Evolutionary conservation across 2,797 vertebrate species (phyloP), one percentile per base, ranked within the genome.

Genomic region (Fistularia commersonii): DNA sequence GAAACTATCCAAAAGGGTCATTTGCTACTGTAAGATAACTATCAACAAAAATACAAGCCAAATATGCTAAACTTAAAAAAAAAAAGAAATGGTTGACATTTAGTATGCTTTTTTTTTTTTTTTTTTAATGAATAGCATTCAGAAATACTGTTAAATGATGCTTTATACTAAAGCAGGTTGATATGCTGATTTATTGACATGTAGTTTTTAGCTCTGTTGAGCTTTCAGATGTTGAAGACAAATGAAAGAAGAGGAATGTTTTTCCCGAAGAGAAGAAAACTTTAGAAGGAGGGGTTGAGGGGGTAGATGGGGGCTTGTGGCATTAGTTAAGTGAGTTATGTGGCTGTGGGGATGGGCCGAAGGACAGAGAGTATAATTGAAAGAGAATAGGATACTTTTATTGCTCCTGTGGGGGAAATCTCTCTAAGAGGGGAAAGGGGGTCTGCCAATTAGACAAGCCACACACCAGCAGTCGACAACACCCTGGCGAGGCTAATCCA

Each of bases 381-480:
- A 87, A 88, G 81, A 87, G 81, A 87, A 88, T 89, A 81, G 86
- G 86, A 87, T 84, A 87, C 80, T 81, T 89, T 86, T 88, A 89
- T 88, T 80, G 84, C 86, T 81, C 82, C 84, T 82, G 76, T 77
- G 78, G 85, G 88, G 80, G 60, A 75, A 76, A 83, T 89, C 74
- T 66, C 65, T 84, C 72, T 60, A 61, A 79, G 69, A 63, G 72
- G 72, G 50, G 50, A 76, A 71, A 57, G 40, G 57, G 84, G 66
- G 71, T 74, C 64, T 69, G 69, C 64, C 82, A 85, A 87, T 88
- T 89, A 84, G 77, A 81, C 71, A 79, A 68, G 76, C 61, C 57
- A 52, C 72, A 73, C 66, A 64, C 72, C 72, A 69, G 71, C 69
- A 66, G 77, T 66, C 74, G 51, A 46, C 69, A 78, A 66, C 81